A percentile compares a stretch with the other conserved stretches of the same genome.
Evolutionary conservation across 2,113 vertebrate species (phyloP).

Genomic region (Python bivittatus): DNA sequence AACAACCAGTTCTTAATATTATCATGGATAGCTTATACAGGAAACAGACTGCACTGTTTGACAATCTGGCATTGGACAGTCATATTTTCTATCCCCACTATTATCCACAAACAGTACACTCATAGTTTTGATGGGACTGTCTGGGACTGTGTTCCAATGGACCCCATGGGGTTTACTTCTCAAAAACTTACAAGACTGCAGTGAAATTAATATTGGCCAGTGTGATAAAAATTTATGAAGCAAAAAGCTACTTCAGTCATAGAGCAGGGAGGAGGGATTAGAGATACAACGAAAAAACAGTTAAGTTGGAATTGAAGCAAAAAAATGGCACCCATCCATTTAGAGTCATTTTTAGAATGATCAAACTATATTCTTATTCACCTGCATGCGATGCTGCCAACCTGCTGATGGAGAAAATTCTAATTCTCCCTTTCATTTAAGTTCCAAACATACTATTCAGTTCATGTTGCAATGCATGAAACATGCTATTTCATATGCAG

Average conservation of each 20-base stretch:
- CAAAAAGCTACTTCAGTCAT: too few relatives aligned
- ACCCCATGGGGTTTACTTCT: too few relatives aligned
- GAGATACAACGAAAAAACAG: background rate
- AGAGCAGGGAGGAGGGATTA: too few relatives aligned
- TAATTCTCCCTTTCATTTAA: background rate
- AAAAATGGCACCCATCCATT: background rate
- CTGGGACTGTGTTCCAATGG: too few relatives aligned
- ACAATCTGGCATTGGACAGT: background rate
- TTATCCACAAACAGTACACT: too few relatives aligned
- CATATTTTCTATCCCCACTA: too few relatives aligned
- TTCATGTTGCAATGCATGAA: background rate
- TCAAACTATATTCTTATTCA: background rate
- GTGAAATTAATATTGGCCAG: too few relatives aligned
- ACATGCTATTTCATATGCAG: background rate
- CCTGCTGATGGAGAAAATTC: background rate
- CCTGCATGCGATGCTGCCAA: background rate
- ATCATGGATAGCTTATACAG: background rate
- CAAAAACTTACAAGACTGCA: too few relatives aligned
- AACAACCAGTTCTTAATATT: background rate
- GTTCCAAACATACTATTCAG: background rate
- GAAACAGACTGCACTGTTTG: background rate
- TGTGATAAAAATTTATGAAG: too few relatives aligned
- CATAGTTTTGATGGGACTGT: too few relatives aligned
- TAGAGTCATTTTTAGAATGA: background rate
- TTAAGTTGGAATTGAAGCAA: background rate